Evolutionary conservation across 2,888 invertebrate genomes (phyloP), one percentile per base, ranked within the genome.

Genomic region (Bugulina stolonifera): DNA sequence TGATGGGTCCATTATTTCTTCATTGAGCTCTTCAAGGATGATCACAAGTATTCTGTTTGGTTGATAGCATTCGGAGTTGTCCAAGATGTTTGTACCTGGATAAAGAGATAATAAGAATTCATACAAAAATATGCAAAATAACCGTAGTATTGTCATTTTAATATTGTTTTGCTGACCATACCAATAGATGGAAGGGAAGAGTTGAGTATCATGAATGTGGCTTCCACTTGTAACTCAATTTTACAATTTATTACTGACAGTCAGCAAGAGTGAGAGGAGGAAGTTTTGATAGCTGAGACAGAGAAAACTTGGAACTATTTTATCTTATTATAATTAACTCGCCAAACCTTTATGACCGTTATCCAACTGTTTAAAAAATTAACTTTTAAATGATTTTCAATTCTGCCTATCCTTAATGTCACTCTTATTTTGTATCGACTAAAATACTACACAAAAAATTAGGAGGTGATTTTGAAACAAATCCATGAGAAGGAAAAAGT

Each of bases 21-120:
- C 55, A 55, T 55, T 55, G 23, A 55, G 55, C 25, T 55, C 55
- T 25, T 55, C 55, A 18, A 55, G 25, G 22, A 55, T 25, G 5
- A 55, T 10, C n/a, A 55, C 55, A 55, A 55, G 55, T 55, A 55
- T 55, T 55, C 55, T 55, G 55, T 55, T 55, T 5, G 55, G 55
- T 23, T 55, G 55, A 25, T 55, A 55, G 23, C 10, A 18, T 3
- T 55, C 5, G 14, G 5, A 10, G 5, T 25, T 25, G 23, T 55
- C 55, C 25, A 18, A 10, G 3, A 43, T 43, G 18, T 18, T 43
- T 10, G 43, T 18, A 43, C 18, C 43, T 43, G 43, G 10, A 43
- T 5, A 10, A 18, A 43, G 5, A 43, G 43, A 43, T 43, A 43
- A 43, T 10, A 5, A 5, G 10, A 43, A 5, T 43, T 5, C 43